Evolutionary conservation across 35 echinoderm and acorn worm genomes (phyloP), one percentile per base, ranked within the genome.

Genomic region (Heliocidaris tuberculata): DNA sequence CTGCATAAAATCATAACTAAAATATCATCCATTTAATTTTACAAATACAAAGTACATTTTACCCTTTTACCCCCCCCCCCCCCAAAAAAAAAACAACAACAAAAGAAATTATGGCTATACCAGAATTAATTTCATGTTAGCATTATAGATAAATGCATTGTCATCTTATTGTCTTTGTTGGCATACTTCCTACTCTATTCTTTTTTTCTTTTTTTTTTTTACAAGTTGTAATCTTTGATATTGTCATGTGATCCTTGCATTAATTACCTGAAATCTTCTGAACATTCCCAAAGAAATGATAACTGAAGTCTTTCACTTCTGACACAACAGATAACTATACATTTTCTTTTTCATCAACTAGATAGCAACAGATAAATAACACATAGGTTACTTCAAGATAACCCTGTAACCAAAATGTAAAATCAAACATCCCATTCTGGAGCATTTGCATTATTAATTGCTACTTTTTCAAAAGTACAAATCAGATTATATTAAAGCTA

Each of bases 251-350:
- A 7, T n/a, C 65, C 21, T 27, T 78, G 17, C 19, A 78, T 70
- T n/a, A 78, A 78, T 78, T 78, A 78, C 60, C 60, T 70, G 60
- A 70, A 70, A 70, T n/a, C n/a, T n/a, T n/a, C n/a, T n/a, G n/a
- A n/a, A n/a, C n/a, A n/a, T 42, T 42, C 35, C 35, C 0, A 42
- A 42, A 42, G n/a, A n/a, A n/a, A n/a, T 78, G 21, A 21, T 78
- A 24, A 78, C 27, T 78, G 2, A 78, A 19, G 0, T 24, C 19
- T 78, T 21, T 78, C 65, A 78, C 19, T 29, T n/a, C 19, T n/a
- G 65, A 78, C 6, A 78, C 2, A 15, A 78, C 21, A 27, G 27
- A 78, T n/a, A 5, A 78, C 27, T 7, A 78, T 7, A 78, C 27
- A 78, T 78, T 78, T n/a, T 5, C 17, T 8, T n/a, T 78, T 78